A percentile compares a stretch with the other conserved stretches of the same genome.
phyloP scores from a whole-genome alignment of 2,888 invertebrate species.

The Athalia rosae region DNA sequence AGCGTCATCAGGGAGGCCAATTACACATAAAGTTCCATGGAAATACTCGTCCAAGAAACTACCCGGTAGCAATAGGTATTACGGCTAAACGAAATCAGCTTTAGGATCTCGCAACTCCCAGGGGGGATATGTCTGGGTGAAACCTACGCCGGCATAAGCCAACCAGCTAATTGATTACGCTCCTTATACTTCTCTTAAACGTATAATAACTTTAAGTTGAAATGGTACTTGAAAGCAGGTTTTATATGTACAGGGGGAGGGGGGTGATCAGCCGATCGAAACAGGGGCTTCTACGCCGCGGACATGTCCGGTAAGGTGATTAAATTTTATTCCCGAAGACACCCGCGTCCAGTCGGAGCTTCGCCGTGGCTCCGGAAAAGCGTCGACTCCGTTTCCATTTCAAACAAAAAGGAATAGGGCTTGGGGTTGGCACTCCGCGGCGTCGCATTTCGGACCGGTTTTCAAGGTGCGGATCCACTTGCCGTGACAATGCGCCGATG shows the following conservation, averaged over 20 bases:
- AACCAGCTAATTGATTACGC: slow-evolving; percentile 12
- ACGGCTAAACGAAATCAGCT: slow-evolving; percentile 31
- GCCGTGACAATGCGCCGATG: slow-evolving; percentile 59
- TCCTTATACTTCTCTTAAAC: background rate
- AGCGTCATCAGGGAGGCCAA: slow-evolving; percentile 20
- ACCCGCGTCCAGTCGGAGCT: background rate
- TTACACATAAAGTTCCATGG: slow-evolving; percentile 12
- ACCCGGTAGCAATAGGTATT: slow-evolving; percentile 17
- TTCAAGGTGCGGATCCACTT: slow-evolving; percentile 59
- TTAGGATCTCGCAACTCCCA: slow-evolving; percentile 1
- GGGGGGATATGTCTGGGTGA: background rate
- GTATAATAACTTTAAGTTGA: slow-evolving; percentile 5
- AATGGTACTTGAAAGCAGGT: background rate
- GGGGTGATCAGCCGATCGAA: slow-evolving; percentile 19
- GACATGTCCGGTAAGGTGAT: background rate
- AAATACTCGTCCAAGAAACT: slow-evolving; percentile 2
- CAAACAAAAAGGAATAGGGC: slow-evolving; percentile 40
- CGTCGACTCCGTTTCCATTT: background rate
- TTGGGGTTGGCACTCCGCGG: slow-evolving; percentile 16
- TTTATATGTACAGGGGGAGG: slow-evolving; percentile 3
- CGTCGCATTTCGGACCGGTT: slow-evolving; percentile 46
- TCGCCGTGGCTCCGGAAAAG: background rate
- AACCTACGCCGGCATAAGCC: background rate
- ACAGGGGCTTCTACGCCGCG: background rate
- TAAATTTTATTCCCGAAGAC: background rate